Evolutionary conservation across 2,797 vertebrate species (phyloP).

Genomic region (Anolis apletophallus): DNA sequence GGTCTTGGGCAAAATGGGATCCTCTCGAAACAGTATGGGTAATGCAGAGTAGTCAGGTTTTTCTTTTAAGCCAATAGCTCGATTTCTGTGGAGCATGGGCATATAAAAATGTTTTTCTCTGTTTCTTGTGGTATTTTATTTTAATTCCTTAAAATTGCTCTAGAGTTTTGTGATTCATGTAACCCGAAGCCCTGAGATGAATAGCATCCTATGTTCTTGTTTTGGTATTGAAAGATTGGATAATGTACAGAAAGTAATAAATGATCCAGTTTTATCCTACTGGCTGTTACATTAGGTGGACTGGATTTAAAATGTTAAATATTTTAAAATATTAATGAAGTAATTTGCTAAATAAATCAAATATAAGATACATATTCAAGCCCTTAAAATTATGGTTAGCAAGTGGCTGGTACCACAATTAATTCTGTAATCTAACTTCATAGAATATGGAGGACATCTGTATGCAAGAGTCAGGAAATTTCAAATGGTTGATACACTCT

Average conservation of each 20-base stretch:
- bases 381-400: conserved; percentile 70
- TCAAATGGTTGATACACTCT: conserved; percentile 68
- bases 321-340: conserved; percentile 66
- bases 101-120: conserved; percentile 62
- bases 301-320: conserved; percentile 65
- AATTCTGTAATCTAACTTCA: conserved; percentile 58
- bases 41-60: conserved; percentile 54
- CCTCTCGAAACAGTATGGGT: conserved; percentile 67
- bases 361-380: conserved; percentile 70
- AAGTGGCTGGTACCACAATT: conserved; percentile 60
- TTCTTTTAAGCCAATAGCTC: conserved; percentile 38
- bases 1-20: conserved; percentile 88
- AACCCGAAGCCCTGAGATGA: conserved; percentile 49
- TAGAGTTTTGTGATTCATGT: conserved; percentile 61
- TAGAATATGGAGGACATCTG: conserved; percentile 59
- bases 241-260: conserved; percentile 64
- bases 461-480: conserved; percentile 64
- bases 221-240: conserved; percentile 61
- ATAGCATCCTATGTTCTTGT: conserved; percentile 37
- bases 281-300: conserved; percentile 66
- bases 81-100: conserved; percentile 58
- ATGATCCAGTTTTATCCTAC: conserved; percentile 62
- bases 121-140: conserved; percentile 68
- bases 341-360: conserved; percentile 68
- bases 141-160: conserved; percentile 59